Evolutionary conservation across 2,888 invertebrate genomes (phyloP), one percentile per base, ranked within the genome.

Genomic region (Hemaris fuciformis): DNA sequence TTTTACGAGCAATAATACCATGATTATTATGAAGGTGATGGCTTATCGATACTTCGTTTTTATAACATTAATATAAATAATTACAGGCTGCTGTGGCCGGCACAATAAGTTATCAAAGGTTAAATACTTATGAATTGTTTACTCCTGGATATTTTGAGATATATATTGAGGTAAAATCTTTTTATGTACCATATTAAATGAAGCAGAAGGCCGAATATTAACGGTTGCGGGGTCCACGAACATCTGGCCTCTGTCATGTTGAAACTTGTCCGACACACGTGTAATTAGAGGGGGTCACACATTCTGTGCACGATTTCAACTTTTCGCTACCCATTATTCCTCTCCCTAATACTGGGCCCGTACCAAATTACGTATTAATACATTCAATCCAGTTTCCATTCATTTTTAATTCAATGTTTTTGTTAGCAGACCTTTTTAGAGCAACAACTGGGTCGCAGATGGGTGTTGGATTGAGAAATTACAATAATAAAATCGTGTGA

Each of bases 361-460:
- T 84, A 85, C 87, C 85, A 81, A 88, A 91, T 91, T 90, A 87
- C 80, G 83, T 85, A 87, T 91, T 91, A 88, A 91, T 88, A 80
- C 83, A 91, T 90, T 82, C 90, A 85, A 87, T 90, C 91, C 91
- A 91, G 91, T 91, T 91, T 88, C 84, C 79, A 89, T 91, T 91
- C 89, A 91, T 86, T 87, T 86, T 82, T 85, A 87, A 89, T 88
- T 85, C 85, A 82, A 85, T 87, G 86, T 89, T 85, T 85, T 89
- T 88, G 84, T 87, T 80, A 86, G 81, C 77, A 79, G 76, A 70
- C 77, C 81, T 84, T 87, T 88, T 87, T 80, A 75, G 83, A 84
- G 79, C 81, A 84, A 79, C 80, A 89, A 87, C 80, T 89, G 88
- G 89, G 87, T 84, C 88, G 87, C 86, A 88, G 89, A 87, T 88